Percentiles rank a stretch among this genome's conserved stretches.
phyloP scores from a whole-genome alignment of 2,888 invertebrate genomes.

The Cataglyphis albicans region DNA sequence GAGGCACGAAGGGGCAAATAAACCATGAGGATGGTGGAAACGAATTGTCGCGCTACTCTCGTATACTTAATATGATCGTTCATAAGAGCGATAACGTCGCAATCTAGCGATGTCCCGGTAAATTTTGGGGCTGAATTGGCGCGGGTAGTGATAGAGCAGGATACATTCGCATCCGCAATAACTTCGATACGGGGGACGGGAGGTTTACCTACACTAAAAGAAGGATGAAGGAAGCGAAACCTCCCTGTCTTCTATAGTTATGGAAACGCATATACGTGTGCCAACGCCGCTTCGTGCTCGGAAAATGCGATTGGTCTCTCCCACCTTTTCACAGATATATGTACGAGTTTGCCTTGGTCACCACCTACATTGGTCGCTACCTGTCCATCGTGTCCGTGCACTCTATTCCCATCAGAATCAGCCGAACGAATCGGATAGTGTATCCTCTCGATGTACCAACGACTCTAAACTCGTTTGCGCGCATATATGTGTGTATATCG shows the following conservation, averaged over 20 bases:
- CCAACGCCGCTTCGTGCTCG: conserved; percentile 57
- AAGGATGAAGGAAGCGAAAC: not conserved
- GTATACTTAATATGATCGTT: conserved; percentile 69
- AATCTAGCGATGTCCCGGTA: conserved; percentile 3
- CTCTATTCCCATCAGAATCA: conserved; percentile 40
- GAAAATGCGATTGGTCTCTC: conserved; percentile 63
- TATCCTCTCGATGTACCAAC: conserved; percentile 21
- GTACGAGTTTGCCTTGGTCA: conserved; percentile 28
- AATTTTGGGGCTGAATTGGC: conserved; percentile 32
- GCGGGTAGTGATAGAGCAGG: not conserved
- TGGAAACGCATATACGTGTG: conserved; percentile 61
- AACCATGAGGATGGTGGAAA: conserved; percentile 33
- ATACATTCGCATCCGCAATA: conserved; percentile 16
- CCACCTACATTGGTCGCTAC: conserved; percentile 17
- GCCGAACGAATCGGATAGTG: conserved; percentile 21
- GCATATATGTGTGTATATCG: conserved; percentile 2
- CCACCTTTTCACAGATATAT: conserved; percentile 49
- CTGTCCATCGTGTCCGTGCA: conserved; percentile 31
- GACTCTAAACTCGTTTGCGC: conserved; percentile 44
- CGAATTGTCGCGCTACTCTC: conserved; percentile 59
- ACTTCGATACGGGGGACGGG: conserved; percentile 42
- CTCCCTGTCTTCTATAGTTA: conserved; percentile 34
- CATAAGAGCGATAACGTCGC: conserved; percentile 66
- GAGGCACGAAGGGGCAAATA: conserved; percentile 28
- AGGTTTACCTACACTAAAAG: conserved; percentile 60